Percentiles rank a stretch among this genome's conserved stretches.
These are phyloP conservation scores for Isaurus tuberculatus DNA, from an alignment of 92 coral and sea anemone species.

Conservation along the genomic window DNA sequence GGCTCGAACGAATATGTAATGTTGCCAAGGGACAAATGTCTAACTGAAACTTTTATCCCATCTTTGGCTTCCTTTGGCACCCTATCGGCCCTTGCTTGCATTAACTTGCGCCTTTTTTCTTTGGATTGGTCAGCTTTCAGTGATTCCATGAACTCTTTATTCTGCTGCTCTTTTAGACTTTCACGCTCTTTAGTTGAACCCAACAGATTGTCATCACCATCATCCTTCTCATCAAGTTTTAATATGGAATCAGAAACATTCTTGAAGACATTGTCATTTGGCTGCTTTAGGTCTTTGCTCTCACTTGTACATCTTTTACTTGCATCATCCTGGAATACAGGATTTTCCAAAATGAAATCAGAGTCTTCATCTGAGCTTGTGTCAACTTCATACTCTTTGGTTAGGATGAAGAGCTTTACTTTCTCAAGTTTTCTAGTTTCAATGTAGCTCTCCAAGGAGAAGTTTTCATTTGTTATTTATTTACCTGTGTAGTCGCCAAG, in stretches of 20 bases:
- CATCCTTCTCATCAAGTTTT: constrained; percentile 13
- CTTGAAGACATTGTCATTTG: constrained; percentile 22
- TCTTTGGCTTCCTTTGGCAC: constrained; percentile 42
- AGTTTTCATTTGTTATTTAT: constrained; percentile 33
- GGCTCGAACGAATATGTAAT: constrained; percentile 13
- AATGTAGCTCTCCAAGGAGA: constrained; percentile 37
- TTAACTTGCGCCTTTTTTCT: constrained; percentile 33
- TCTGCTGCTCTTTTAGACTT: constrained; percentile 39
- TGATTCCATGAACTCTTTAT: constrained; percentile 34
- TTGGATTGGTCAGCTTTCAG: constrained; percentile 34
- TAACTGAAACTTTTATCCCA: constrained; percentile 38
- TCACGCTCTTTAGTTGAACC: constrained; percentile 39
- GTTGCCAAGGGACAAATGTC: constrained; percentile 36
- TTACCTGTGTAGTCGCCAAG: constrained; percentile 40
- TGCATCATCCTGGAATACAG: constrained; percentile 36
- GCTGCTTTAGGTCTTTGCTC: constrained; percentile 30
- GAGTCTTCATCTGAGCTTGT: constrained; percentile 41
- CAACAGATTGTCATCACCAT: constrained; percentile 25
- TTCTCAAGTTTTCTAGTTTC: constrained; percentile 27
- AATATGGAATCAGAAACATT: constrained; percentile 5
- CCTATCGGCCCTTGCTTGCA: constrained; percentile 40
- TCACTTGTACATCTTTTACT: constrained; percentile 7
- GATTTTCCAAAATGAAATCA: constrained; percentile 31
- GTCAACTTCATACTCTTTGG: constrained; percentile 35
- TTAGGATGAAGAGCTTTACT: constrained; percentile 34